A percentile compares a stretch with the other conserved stretches of the same genome.
These are phyloP conservation scores for Microctenopoma steveboyesi DNA, from an alignment of 2,797 vertebrate species.

Conservation along the genomic window DNA sequence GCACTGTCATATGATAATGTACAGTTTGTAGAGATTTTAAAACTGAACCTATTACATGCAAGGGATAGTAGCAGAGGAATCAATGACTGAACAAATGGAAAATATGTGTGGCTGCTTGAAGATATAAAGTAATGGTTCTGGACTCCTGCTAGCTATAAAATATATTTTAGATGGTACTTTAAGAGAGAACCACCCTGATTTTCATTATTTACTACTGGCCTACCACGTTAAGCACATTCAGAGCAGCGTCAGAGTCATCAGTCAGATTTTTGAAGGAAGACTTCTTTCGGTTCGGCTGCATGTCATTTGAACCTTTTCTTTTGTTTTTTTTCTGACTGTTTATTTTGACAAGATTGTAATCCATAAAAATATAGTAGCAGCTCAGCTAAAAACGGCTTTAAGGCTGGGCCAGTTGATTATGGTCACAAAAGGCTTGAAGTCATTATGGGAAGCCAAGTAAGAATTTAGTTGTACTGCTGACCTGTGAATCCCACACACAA, in stretches of 20 bases:
- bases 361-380: too few species aligned
- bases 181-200: background rate
- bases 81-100: background rate
- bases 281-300: background rate
- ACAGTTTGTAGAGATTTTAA: too few species aligned
- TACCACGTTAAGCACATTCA: too few species aligned
- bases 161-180: too few species aligned
- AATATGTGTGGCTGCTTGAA: background rate
- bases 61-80: background rate
- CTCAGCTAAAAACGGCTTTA: background rate
- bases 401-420: background rate
- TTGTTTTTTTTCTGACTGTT: too few species aligned
- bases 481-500: background rate
- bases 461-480: background rate
- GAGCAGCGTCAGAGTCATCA: background rate
- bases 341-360: too few species aligned
- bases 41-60: background rate
- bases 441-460: background rate
- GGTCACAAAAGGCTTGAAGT: background rate
- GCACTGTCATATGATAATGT: background rate
- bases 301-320: too few species aligned
- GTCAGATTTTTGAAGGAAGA: background rate
- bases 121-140: too few species aligned
- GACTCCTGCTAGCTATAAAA: background rate
- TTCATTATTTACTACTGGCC: background rate